Evolutionary conservation across 2,888 invertebrate genomes (phyloP), one percentile per base, ranked within the genome.

Genomic region (Caenorhabditis afra): DNA sequence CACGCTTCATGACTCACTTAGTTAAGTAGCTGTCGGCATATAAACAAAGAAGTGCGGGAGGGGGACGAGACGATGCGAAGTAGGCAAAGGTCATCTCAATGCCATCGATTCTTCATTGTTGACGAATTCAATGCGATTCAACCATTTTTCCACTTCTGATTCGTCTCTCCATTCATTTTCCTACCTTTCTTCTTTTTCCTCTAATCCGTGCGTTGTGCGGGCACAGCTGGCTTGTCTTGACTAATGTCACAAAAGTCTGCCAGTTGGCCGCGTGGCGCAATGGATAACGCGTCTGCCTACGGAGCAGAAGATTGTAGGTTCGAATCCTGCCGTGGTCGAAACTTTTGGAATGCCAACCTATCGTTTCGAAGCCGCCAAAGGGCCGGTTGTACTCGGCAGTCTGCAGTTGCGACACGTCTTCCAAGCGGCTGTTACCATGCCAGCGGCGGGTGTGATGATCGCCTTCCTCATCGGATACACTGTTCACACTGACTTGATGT

Each of bases 241-340:
- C 4, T 5, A 29, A 3, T 29, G 29, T 7, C 29, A 29, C 7
- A 5, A 7, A 29, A 7, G 7, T 5, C 7, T 5, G 29, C 29
- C 29, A 29, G 29, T 12, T 73, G 84, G 82, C 82, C 81, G 83
- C 79, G 85, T 86, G 84, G 86, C 86, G 84, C 84, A 86, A 84
- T 85, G 86, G 85, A 86, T 84, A 86, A 86, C 84, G 89, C 90
- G 90, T 90, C 90, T 87, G 89, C 86, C 89, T 90, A 89, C 90
- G 89, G 87, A 90, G 86, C 89, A 87, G 90, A 90, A 90, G 89
- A 90, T 90, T 90, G 88, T 82, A 90, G 89, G 89, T 90, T 90
- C 90, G 90, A 90, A 86, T 88, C 89, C 89, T 89, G 89, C 84
- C 85, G 82, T 81, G 80, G 81, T 84, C 83, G 83, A 77, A 74